These are phyloP conservation scores for Botia almorhae DNA, from an alignment of 2,797 vertebrate species.

Conservation along the genomic window DNA sequence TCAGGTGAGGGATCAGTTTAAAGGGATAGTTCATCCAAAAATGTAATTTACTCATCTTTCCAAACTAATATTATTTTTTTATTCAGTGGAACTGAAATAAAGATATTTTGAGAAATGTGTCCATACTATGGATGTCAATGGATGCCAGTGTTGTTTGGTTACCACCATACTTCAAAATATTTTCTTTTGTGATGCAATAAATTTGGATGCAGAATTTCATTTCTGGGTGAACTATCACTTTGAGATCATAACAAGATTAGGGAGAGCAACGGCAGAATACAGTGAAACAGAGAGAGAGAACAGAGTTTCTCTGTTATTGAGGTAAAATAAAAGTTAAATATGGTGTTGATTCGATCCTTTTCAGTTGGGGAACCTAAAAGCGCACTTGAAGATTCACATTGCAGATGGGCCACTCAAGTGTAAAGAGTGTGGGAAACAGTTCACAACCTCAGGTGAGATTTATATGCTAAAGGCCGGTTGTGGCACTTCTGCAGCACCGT, in stretches of 20 bases:
- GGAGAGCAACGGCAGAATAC: too few relatives aligned
- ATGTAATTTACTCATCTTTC: too few relatives aligned
- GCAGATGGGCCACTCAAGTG: slow-evolving; percentile 94
- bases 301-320: not conserved
- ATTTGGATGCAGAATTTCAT: not conserved
- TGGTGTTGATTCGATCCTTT: not conserved
- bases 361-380: slow-evolving; percentile 93
- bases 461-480: not conserved
- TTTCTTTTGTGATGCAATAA: too few relatives aligned
- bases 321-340: not conserved
- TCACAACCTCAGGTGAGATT: slow-evolving; percentile 93
- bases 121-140: too few relatives aligned
- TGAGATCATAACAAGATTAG: too few relatives aligned
- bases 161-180: too few relatives aligned
- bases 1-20: slow-evolving; percentile 80
- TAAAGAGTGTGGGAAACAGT: slow-evolving; percentile 96
- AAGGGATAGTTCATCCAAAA: too few relatives aligned
- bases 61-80: too few relatives aligned
- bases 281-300: too few relatives aligned
- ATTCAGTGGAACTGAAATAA: too few relatives aligned
- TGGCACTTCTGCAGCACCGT: not conserved
- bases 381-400: slow-evolving; percentile 95
- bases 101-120: too few relatives aligned
- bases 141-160: too few relatives aligned
- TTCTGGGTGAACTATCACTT: not conserved